These are phyloP conservation scores for Limnephilus auricula DNA, from an alignment of 2,888 invertebrate species.

Conservation along the genomic window DNA sequence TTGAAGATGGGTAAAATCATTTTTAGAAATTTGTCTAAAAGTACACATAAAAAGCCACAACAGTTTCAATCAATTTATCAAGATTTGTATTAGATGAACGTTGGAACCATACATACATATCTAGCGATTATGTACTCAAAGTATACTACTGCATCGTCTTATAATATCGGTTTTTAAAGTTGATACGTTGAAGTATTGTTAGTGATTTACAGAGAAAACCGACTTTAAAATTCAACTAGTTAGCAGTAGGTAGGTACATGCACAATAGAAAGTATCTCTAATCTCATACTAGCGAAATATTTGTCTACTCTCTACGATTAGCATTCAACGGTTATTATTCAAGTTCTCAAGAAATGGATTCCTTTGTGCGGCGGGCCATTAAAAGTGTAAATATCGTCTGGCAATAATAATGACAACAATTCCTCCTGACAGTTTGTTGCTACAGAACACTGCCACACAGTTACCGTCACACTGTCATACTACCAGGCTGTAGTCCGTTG, in stretches of 20 bases:
- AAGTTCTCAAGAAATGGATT: neutral
- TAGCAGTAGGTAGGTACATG: neutral
- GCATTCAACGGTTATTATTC: neutral
- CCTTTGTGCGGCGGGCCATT: neutral
- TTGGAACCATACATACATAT: neutral
- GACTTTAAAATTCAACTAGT: neutral
- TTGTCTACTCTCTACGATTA: neutral
- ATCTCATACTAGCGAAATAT: neutral
- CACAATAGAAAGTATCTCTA: neutral
- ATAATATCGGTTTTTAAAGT: neutral
- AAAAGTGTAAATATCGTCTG: neutral
- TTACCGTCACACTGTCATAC: neutral
- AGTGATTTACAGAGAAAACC: neutral
- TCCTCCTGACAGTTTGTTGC: neutral
- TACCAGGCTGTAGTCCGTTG: neutral
- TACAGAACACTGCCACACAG: slow-evolving; percentile 9
- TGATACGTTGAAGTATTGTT: neutral
- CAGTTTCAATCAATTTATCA: neutral
- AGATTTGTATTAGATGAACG: neutral
- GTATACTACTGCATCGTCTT: neutral
- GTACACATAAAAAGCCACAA: neutral
- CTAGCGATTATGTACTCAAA: neutral
- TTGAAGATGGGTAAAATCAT: neutral
- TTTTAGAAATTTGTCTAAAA: neutral
- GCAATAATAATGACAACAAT: neutral